phyloP scores from a whole-genome alignment of 2,888 invertebrate species.

The Epinotia nisella region DNA sequence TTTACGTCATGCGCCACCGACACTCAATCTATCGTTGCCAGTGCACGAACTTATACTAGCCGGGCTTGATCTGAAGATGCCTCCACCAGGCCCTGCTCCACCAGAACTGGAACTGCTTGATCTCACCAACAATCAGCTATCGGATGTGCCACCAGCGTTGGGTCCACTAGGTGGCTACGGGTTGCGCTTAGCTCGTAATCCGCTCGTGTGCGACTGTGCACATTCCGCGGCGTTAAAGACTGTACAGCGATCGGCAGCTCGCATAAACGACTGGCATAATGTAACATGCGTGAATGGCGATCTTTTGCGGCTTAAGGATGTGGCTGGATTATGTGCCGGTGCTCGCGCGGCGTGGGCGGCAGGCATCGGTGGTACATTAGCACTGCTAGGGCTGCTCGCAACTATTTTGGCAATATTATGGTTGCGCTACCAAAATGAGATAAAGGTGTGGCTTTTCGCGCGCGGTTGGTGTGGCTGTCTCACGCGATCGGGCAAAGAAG shows the following conservation, averaged over 20 bases:
- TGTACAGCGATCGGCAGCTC: conserved; percentile 16
- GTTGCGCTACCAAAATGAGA: conserved; percentile 48
- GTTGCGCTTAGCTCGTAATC: conserved; percentile 50
- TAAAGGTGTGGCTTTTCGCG: conserved; percentile 49
- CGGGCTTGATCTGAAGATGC: conserved; percentile 40
- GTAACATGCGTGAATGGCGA: conserved; percentile 48
- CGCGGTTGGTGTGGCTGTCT: conserved; percentile 48
- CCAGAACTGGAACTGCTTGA: conserved; percentile 49
- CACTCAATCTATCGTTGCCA: conserved; percentile 17
- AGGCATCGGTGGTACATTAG: conserved; percentile 44
- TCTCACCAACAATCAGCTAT: conserved; percentile 47
- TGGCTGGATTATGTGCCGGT: conserved; percentile 50
- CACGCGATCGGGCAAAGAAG: conserved; percentile 49
- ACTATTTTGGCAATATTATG: conserved; percentile 23
- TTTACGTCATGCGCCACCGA: conserved; percentile 25
- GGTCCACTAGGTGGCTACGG: conserved; percentile 21
- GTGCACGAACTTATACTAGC: conserved; percentile 41
- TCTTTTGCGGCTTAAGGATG: conserved; percentile 40
- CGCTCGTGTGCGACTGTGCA: conserved; percentile 51
- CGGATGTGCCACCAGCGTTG: conserved; percentile 38
- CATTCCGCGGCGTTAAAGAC: conserved; percentile 40
- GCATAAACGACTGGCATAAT: conserved; percentile 47
- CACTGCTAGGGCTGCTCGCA: conserved; percentile 39
- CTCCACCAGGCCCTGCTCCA: conserved; percentile 43
- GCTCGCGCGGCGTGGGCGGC: conserved; percentile 40